Percentiles rank a stretch among this genome's conserved stretches.
phyloP scores from a whole-genome alignment of 1,140 invertebrate genomes.

The Pseudomyrmex flavicornis region DNA sequence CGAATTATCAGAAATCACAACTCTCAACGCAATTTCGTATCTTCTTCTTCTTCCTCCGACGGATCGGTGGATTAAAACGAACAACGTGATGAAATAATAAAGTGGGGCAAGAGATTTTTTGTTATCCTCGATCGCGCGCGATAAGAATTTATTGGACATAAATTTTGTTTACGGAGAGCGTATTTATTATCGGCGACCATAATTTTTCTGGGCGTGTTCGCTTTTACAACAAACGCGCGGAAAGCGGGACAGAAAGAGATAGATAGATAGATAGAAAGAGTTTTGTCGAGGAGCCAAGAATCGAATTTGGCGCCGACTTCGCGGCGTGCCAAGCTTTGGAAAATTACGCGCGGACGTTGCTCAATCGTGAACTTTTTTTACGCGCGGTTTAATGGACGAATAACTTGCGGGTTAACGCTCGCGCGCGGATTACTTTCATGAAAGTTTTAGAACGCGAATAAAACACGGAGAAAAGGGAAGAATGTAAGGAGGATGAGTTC shows the following conservation, averaged over 20 bases:
- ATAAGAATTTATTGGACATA: too few species aligned
- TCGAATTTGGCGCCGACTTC: constrained; percentile 25
- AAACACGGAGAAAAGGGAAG: neutral
- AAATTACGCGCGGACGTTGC: constrained; percentile 31
- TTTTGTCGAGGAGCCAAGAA: constrained; percentile 20
- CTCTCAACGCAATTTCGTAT: neutral
- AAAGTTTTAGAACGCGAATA: constrained; percentile 22
- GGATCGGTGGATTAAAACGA: too few species aligned
- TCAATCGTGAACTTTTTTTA: constrained; percentile 45
- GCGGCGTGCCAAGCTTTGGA: constrained; percentile 1
- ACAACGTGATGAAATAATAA: too few species aligned
- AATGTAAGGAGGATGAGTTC: constrained; percentile 4
- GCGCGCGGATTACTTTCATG: neutral
- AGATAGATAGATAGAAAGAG: neutral
- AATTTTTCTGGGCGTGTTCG: neutral
- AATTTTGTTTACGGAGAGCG: too few species aligned
- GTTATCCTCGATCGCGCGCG: too few species aligned
- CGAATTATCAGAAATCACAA: neutral
- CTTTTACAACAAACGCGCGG: neutral
- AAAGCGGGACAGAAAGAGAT: too few species aligned
- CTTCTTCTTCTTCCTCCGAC: neutral
- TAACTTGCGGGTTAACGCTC: constrained; percentile 15
- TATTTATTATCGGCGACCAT: too few species aligned
- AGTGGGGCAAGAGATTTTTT: too few species aligned
- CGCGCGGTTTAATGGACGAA: constrained; percentile 19